Evolutionary conservation across 1,140 invertebrate species (phyloP).

Genomic region (Camponotus pennsylvanicus): DNA sequence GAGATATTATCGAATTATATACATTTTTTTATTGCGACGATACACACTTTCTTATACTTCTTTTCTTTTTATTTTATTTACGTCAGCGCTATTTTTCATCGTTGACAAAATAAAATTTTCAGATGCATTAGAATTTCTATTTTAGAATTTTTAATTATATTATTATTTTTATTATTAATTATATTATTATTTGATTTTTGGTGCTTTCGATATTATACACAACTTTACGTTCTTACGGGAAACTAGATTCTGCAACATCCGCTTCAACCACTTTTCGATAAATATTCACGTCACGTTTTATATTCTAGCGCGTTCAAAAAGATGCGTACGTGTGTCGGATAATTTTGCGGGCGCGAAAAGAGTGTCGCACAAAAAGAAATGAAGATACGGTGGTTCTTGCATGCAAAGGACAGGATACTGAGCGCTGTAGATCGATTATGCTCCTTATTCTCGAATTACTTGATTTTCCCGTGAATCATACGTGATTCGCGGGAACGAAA

Average conservation of each 20-base stretch:
- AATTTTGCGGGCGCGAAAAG: slow-evolving; percentile 10
- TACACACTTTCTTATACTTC: neutral
- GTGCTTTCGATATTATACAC: neutral
- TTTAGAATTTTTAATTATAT: neutral
- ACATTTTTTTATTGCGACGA: too few relatives aligned
- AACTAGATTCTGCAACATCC: neutral
- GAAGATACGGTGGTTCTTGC: neutral
- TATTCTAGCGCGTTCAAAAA: slow-evolving; percentile 43
- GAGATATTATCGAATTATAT: too few relatives aligned
- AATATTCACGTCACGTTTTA: slow-evolving; percentile 54
- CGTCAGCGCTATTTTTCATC: neutral
- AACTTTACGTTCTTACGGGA: neutral
- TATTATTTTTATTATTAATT: too few relatives aligned
- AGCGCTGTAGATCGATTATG: neutral
- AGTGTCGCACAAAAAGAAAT: neutral
- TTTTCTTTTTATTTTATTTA: neutral
- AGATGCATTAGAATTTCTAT: neutral
- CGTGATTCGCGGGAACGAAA: neutral
- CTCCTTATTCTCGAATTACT: slow-evolving; percentile 20
- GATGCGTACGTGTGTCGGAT: slow-evolving; percentile 53
- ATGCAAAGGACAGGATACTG: neutral
- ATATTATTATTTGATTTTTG: neutral
- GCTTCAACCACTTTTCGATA: neutral
- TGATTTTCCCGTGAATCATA: neutral
- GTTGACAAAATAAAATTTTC: neutral